phyloP scores from a whole-genome alignment of 2,888 invertebrate genomes.

The Ophion ellenae region DNA sequence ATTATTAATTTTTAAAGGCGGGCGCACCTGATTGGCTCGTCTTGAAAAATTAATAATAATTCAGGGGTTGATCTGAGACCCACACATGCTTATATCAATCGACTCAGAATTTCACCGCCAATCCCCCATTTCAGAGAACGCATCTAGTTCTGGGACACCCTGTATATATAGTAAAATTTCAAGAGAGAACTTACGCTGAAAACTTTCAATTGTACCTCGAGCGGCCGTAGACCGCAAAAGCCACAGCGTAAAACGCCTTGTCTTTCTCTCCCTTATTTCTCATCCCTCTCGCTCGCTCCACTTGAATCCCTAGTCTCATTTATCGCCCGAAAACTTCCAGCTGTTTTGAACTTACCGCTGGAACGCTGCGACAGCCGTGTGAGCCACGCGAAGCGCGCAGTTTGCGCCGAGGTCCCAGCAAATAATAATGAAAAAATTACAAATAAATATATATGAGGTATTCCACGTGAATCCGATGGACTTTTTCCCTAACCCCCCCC shows the following conservation, averaged over 20 bases:
- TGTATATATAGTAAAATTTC: not conserved
- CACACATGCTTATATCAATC: too few relatives aligned
- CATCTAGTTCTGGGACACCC: too few relatives aligned
- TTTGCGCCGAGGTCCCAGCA: conserved; percentile 44
- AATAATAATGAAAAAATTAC: conserved; percentile 23
- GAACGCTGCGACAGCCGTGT: conserved; percentile 36
- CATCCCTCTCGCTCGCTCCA: conserved; percentile 12
- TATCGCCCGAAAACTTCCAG: conserved; percentile 39
- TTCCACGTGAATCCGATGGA: too few relatives aligned
- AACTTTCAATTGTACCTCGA: conserved; percentile 62
- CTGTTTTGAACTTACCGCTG: conserved; percentile 60
- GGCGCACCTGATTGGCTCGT: too few relatives aligned
- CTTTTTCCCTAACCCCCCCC: too few relatives aligned
- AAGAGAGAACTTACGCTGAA: conserved; percentile 54
- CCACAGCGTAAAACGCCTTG: conserved; percentile 55
- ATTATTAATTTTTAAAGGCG: too few relatives aligned
- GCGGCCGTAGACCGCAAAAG: conserved; percentile 54
- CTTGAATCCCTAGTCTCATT: conserved; percentile 31
- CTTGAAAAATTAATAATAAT: too few relatives aligned
- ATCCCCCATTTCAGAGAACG: too few relatives aligned
- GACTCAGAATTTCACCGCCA: too few relatives aligned
- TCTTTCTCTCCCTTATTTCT: conserved; percentile 17
- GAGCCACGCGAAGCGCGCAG: conserved; percentile 30
- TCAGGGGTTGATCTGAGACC: too few relatives aligned
- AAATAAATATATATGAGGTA: conserved; percentile 3